These are phyloP conservation scores for Leucoma salicis DNA, from an alignment of 2,888 invertebrate species.

Conservation along the genomic window DNA sequence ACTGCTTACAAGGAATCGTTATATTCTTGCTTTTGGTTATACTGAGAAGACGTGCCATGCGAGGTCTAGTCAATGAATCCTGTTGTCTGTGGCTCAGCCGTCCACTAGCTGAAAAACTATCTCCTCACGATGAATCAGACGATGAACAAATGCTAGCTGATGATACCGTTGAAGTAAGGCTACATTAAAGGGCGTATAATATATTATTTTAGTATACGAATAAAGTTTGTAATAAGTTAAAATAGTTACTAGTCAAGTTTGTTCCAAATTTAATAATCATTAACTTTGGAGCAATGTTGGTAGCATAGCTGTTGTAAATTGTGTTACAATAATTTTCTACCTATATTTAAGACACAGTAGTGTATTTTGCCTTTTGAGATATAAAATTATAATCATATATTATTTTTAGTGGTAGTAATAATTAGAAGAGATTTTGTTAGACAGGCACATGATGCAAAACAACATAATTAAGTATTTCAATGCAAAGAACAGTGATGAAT, in stretches of 20 bases:
- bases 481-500: no score
- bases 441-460: no score
- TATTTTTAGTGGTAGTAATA: no score
- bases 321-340: no score
- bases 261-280: background rate
- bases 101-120: slow-evolving; percentile 60
- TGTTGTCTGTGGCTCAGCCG: slow-evolving; percentile 53
- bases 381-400: no score
- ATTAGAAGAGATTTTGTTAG: no score
- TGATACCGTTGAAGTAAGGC: slow-evolving; percentile 71
- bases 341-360: no score
- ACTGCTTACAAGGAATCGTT: slow-evolving; percentile 84
- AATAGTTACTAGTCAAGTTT: slow-evolving; percentile 17
- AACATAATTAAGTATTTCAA: no score
- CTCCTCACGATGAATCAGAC: slow-evolving; percentile 66
- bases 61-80: slow-evolving; percentile 71
- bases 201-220: no score
- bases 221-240: no score
- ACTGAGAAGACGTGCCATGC: slow-evolving; percentile 78
- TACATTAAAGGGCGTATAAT: slow-evolving; percentile 45
- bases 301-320: no score
- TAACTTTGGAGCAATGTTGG: background rate
- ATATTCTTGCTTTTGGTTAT: slow-evolving; percentile 84
- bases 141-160: slow-evolving; percentile 64
- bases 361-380: no score